Percentiles rank a stretch among this genome's conserved stretches.
These are phyloP conservation scores for Rhinatrema bivittatum DNA, from an alignment of 2,797 vertebrate species.

Conservation along the genomic window DNA sequence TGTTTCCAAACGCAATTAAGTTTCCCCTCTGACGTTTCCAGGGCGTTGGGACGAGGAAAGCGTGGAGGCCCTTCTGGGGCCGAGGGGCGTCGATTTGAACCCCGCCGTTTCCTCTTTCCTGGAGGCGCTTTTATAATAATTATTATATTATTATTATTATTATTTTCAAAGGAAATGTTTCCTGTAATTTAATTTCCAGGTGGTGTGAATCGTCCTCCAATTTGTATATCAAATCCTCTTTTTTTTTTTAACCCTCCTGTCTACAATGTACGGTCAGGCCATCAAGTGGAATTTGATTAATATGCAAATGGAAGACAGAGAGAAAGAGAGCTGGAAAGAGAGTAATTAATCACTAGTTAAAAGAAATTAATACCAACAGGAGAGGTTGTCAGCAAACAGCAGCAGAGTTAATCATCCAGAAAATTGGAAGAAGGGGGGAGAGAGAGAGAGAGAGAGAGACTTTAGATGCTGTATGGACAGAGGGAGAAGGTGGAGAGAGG, in stretches of 20 bases:
- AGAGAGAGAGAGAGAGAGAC: not conserved
- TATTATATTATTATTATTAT: no score
- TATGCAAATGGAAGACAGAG: constrained; percentile 8
- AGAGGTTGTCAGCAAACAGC: constrained; percentile 14
- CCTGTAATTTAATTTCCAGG: not conserved
- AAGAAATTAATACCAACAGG: constrained; percentile 26
- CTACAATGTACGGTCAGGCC: not conserved
- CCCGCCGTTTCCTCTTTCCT: not conserved
- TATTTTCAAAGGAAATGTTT: no score
- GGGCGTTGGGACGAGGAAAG: no score
- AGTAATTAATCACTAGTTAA: constrained; percentile 39
- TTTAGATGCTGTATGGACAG: no score
- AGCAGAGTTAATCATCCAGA: constrained; percentile 19
- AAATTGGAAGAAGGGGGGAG: constrained; percentile 27
- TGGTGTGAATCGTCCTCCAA: not conserved
- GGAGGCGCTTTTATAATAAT: not conserved
- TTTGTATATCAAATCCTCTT: no score
- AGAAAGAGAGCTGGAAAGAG: not conserved
- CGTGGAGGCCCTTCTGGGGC: fast-evolving
- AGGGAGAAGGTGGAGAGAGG: no score
- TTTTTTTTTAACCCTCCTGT: no score
- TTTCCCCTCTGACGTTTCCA: no score
- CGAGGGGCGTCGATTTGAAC: not conserved
- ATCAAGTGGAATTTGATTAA: constrained; percentile 7
- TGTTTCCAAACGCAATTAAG: no score